phyloP scores from a whole-genome alignment of 1,140 invertebrate species.

The Chironomus tepperi region DNA sequence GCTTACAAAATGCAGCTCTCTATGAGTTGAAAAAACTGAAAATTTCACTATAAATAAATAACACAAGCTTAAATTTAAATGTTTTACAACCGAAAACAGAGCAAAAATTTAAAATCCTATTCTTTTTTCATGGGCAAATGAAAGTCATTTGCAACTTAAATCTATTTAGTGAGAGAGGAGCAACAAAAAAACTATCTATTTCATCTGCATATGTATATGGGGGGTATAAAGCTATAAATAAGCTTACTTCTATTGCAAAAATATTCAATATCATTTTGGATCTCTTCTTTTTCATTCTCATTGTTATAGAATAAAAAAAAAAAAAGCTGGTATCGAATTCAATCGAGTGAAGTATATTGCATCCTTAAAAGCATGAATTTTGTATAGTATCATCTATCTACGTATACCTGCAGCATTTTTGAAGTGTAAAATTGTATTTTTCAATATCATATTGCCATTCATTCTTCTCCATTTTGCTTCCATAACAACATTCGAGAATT shows the following conservation, averaged over 20 bases:
- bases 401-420: neutral
- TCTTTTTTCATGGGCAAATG: too few relatives aligned
- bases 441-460: neutral
- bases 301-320: neutral
- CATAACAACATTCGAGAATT: neutral
- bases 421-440: slow-evolving; percentile 1
- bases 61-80: too few relatives aligned
- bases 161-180: too few relatives aligned
- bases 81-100: too few relatives aligned
- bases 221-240: neutral
- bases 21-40: too few relatives aligned
- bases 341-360: neutral
- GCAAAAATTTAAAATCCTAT: too few relatives aligned
- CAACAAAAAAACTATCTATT: neutral
- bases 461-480: neutral
- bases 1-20: too few relatives aligned
- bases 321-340: neutral
- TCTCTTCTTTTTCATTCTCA: neutral
- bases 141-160: too few relatives aligned
- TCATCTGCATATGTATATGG: too few relatives aligned
- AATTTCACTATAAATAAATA: too few relatives aligned
- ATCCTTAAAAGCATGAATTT: neutral
- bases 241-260: neutral
- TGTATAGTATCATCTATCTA: neutral
- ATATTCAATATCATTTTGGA: neutral